Base-by-base conservation (phyloP, 2,113 vertebrate genomes). In the Hypomesus transpacificus region DNA sequence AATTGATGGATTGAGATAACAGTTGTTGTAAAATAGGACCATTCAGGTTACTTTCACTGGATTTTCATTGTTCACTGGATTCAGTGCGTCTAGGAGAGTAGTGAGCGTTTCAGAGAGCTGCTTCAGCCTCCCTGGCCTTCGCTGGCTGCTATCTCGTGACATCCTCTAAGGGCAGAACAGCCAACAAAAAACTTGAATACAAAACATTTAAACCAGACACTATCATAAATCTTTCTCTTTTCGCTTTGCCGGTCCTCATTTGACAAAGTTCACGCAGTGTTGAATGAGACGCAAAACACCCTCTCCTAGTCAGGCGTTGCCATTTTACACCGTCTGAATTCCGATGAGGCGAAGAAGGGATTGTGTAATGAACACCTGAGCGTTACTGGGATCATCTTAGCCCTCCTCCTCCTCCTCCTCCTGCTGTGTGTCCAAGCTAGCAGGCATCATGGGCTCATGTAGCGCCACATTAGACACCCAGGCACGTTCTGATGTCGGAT, bases 1-100 rank as follows among this genome's bases (percentile, higher is more conserved):
- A 81, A 87, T 82, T 89, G 86, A 90, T 90, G 82, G 84, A 92
- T 89, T 80, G 82, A 86, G 87, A 91, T 90, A 81, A 82, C 83
- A 70, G 79, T 75, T 80, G 70, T 16, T 58, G 86, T 89, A 89
- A 84, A 89, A 88, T 84, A 88, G 80, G 83, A 86, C 67, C 67
- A 75, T 74, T 46, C 39, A 73, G 87, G 87, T 79, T 80, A 75
- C 39, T 51, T 65, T 74, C 74, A 82, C 69, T 82, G 73, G 83
- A 56, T 56, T 56, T 4, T 56, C 53, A 18, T 46, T 46, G 39
- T n/a, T n/a, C n/a, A n/a, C n/a, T n/a, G n/a, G n/a, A n/a, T n/a
- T n/a, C n/a, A n/a, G n/a, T n/a, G n/a, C n/a, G n/a, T 56, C 4
- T 56, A 56, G 1, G 53, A 18, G n/a, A 50, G 51, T 59, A 1